These are phyloP conservation scores for Cynaeus angustus DNA, from an alignment of 2,888 invertebrate genomes.

Conservation along the genomic window DNA sequence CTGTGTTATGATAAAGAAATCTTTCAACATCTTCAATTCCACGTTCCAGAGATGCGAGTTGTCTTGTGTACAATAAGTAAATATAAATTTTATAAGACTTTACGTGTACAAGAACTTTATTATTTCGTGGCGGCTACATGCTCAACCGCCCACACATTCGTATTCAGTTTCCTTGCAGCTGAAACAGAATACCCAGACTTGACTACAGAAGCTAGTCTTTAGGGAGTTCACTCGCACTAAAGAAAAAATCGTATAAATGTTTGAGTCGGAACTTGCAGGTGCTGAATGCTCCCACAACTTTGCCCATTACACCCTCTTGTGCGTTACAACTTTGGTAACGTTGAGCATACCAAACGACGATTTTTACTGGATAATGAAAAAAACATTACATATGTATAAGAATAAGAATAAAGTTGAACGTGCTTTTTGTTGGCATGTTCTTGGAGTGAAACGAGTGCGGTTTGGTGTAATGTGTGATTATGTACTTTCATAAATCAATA, in stretches of 20 bases:
- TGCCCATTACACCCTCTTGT: neutral
- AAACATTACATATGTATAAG: neutral
- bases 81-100: too few relatives aligned
- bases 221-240: neutral
- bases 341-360: slow-evolving; percentile 1
- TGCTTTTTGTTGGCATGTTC: slow-evolving; percentile 4
- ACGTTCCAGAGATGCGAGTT: too few relatives aligned
- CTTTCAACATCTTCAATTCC: too few relatives aligned
- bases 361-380: slow-evolving; percentile 2
- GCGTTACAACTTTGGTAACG: too few relatives aligned
- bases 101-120: too few relatives aligned
- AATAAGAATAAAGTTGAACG: neutral
- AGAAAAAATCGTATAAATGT: neutral
- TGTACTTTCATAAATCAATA: slow-evolving; percentile 38
- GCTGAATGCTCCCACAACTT: slow-evolving; percentile 1
- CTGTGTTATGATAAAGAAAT: too few relatives aligned
- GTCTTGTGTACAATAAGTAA: too few relatives aligned
- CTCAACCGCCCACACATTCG: too few relatives aligned
- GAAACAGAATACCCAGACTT: too few relatives aligned
- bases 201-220: neutral
- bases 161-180: too few relatives aligned
- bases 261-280: neutral
- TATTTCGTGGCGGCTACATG: too few relatives aligned
- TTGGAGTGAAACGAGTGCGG: slow-evolving; percentile 27
- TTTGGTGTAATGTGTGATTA: slow-evolving; percentile 30